These are phyloP conservation scores for Fistularia tabacaria DNA, from an alignment of 2,797 vertebrate genomes.

Conservation along the genomic window DNA sequence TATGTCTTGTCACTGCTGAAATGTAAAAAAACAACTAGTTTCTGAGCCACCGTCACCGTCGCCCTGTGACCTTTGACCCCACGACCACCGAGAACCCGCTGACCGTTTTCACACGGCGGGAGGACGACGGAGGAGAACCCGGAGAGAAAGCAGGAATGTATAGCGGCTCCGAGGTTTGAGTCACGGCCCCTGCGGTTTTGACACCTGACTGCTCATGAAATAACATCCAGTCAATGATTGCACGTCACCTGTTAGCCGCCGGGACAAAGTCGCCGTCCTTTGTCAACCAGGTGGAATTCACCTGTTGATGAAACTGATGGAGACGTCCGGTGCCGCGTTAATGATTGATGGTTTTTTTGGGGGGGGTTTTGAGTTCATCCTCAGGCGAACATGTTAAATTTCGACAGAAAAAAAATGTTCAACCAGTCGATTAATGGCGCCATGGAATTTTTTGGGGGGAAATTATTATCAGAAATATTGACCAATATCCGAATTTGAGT, in stretches of 20 bases:
- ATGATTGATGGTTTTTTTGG: slow-evolving; percentile 27
- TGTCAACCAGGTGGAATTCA: slow-evolving; percentile 54
- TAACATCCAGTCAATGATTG: slow-evolving; percentile 59
- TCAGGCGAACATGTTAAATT: slow-evolving; percentile 66
- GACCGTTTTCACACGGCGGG: no score
- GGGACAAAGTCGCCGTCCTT: slow-evolving; percentile 41
- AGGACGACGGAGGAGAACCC: no score
- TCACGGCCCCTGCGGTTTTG: slow-evolving; percentile 3
- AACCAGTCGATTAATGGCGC: slow-evolving; percentile 44
- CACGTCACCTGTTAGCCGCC: slow-evolving; percentile 52
- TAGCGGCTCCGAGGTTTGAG: no score
- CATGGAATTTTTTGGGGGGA: not conserved
- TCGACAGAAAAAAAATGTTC: slow-evolving; percentile 70
- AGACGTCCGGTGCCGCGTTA: slow-evolving; percentile 40
- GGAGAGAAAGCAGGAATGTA: no score
- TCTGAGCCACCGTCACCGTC: no score
- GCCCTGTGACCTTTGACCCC: no score
- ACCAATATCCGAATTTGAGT: no score
- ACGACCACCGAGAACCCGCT: no score
- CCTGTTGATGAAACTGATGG: slow-evolving; percentile 21
- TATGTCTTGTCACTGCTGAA: no score
- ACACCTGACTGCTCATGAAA: slow-evolving; percentile 48
- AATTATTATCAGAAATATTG: no score
- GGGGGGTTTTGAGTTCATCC: no score
- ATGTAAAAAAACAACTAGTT: no score